Base-by-base conservation (phyloP, 2,888 invertebrate genomes). In the Adelphocoris suturalis region DNA sequence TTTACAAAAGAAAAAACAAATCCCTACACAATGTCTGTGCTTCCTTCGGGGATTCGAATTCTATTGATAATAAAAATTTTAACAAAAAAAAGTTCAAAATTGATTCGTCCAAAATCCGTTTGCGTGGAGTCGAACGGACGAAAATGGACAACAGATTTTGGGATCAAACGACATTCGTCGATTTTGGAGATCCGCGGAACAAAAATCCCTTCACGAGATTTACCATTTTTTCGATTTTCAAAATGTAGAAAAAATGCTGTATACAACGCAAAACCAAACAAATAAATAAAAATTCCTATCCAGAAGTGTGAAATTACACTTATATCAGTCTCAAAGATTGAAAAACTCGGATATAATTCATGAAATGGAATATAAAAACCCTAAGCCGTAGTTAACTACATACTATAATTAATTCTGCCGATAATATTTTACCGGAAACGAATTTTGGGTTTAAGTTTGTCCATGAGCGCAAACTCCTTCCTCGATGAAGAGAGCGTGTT, bases 321-420 rank as follows among this genome's bases (percentile, higher is more conserved):
- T 86, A 86, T 78, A 88, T 88, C 88, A 88, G 88, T 88, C 88
- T 88, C 88, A 88, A 88, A 80, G 88, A 78, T 78, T 28, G 86
- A 82, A 68, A 82, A 47, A 52, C 47, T 52, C 55, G 52, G 82
- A 52, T 61, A 55, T 61, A 55, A 61, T 85, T 48, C 85, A 57
- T 61, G 27, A 82, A 85, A 23, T 85, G 61, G 85, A 85, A 37
- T 82, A 80, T 78, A 78, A 78, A 78, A 78, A 78, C 78, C 78
- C 78, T 78, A 68, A 23, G 68, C 12, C 78, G 47, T 78, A 78
- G 37, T 37, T 37, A n/a, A 37, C 37, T 37, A 37, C 37, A 78
- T 46, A 46, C 78, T 78, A 78, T 7, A 37, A 46, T 46, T 16
- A 14, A 12, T 78, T 16, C 16, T 13, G 27, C 68, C 68, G 23